Evolutionary conservation across 2,888 invertebrate species (phyloP).

Genomic region (Nebria salina): DNA sequence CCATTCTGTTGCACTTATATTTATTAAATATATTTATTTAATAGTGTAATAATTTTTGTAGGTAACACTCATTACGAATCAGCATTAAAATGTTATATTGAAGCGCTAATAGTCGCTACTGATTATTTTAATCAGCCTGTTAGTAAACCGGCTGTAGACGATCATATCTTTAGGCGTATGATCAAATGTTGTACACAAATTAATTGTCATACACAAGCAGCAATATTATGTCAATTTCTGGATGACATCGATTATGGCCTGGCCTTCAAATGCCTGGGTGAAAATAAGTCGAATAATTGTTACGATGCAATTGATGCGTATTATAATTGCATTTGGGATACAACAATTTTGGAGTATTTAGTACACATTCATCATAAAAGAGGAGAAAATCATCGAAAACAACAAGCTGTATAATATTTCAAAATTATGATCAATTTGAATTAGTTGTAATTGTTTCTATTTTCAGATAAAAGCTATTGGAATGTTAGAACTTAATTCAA

Average conservation of each 20-base stretch:
- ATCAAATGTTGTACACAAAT: slow-evolving; percentile 90
- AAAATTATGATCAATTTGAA: not conserved
- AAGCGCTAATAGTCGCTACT: slow-evolving; percentile 84
- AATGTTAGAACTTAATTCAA: slow-evolving; percentile 91
- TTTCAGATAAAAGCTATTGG: slow-evolving; percentile 78
- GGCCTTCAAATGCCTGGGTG: slow-evolving; percentile 91
- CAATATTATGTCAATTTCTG: slow-evolving; percentile 89
- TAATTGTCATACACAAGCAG: slow-evolving; percentile 89
- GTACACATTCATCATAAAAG: slow-evolving; percentile 86
- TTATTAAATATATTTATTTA: too few species aligned
- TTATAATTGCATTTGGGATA: slow-evolving; percentile 95
- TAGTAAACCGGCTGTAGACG: slow-evolving; percentile 80
- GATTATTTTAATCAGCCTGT: slow-evolving; percentile 85
- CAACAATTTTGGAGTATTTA: slow-evolving; percentile 91
- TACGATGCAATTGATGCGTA: slow-evolving; percentile 94
- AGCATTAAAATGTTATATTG: slow-evolving; percentile 87
- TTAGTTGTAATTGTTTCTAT: slow-evolving; percentile 1
- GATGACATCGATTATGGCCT: slow-evolving; percentile 92
- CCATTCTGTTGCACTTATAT: too few species aligned
- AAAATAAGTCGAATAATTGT: slow-evolving; percentile 73
- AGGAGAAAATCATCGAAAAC: slow-evolving; percentile 88
- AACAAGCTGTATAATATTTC: slow-evolving; percentile 70
- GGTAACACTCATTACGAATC: slow-evolving; percentile 75
- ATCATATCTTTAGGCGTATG: slow-evolving; percentile 84
- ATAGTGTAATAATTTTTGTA: slow-evolving; percentile 54